These are phyloP conservation scores for Coelogynopora nodosa DNA, from an alignment of 2,888 invertebrate species.

Conservation along the genomic window DNA sequence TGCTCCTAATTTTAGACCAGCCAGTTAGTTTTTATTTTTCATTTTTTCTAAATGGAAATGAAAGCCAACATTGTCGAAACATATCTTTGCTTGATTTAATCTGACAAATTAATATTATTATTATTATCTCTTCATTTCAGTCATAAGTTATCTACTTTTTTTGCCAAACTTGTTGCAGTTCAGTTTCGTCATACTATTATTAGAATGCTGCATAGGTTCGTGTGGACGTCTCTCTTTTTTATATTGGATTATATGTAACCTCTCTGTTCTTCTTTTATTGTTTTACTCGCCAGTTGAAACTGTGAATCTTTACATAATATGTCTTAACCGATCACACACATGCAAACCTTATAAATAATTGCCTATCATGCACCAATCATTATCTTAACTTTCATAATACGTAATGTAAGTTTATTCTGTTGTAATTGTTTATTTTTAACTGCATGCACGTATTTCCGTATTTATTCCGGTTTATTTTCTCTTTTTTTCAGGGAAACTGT, in stretches of 20 bases:
- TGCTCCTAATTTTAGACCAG: too few species aligned
- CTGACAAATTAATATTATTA: background rate
- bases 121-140: background rate
- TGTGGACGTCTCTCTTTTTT: too few species aligned
- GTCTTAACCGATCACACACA: too few species aligned
- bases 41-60: background rate
- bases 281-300: too few species aligned
- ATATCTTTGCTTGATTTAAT: background rate
- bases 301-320: too few species aligned
- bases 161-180: background rate
- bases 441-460: background rate
- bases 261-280: too few species aligned
- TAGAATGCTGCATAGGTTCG: too few species aligned
- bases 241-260: too few species aligned
- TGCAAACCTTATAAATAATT: too few species aligned
- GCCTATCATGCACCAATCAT: background rate
- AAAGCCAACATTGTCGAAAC: background rate
- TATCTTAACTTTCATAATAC: background rate
- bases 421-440: background rate
- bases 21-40: background rate
- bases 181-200: background rate
- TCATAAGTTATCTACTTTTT: background rate
- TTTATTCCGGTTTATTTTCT: background rate
- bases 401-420: background rate
- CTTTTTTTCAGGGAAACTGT: background rate